Base-by-base conservation (phyloP, 1,140 invertebrate species). In the Rhopalosiphum padi region DNA sequence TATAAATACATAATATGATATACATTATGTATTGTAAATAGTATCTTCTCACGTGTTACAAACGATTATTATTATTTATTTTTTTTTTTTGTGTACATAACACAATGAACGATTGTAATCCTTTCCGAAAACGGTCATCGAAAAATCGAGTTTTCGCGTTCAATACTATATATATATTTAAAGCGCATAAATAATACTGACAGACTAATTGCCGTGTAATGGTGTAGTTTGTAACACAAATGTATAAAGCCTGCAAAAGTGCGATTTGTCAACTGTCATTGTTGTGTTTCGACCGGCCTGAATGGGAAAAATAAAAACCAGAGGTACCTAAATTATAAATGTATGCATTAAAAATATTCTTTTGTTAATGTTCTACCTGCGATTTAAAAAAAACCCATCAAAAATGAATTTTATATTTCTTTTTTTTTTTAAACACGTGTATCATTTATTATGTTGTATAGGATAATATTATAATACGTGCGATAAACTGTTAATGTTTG, bases 191-290 rank as follows among this genome's bases (percentile, higher is more conserved):
- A 89, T 89, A 89, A 89, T 89, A 55, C 88, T 37, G 88, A 55
- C 88, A 53, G 88, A 41, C 88, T 89, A 89, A 89, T 89, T 89
- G 88, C 51, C 88, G 51, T 89, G 51, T 89, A 89, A 89, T 89
- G 88, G 88, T 55, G 48, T 51, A 53, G 46, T 51, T 51, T 23
- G 35, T 89, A 55, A 89, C 88, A 55, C 88, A 53, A 89, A 89
- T 25, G 88, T 87, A 87, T 43, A 46, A 55, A 55, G 51, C 88
- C 88, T 89, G 88, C n/a, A 89, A 89, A 55, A 89, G 88, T 55
- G 88, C 51, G 88, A 89, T 89, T 89, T 89, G 88, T 89, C 88
- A 89, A 55, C 88, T 89, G 87, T 89, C 87, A 89, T 89, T 89
- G 87, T 89, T 53, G 30, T 85, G 48, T 53, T 89, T 53, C 51